phyloP scores from a whole-genome alignment of 1,140 invertebrate genomes.

The Mamestra configurata region DNA sequence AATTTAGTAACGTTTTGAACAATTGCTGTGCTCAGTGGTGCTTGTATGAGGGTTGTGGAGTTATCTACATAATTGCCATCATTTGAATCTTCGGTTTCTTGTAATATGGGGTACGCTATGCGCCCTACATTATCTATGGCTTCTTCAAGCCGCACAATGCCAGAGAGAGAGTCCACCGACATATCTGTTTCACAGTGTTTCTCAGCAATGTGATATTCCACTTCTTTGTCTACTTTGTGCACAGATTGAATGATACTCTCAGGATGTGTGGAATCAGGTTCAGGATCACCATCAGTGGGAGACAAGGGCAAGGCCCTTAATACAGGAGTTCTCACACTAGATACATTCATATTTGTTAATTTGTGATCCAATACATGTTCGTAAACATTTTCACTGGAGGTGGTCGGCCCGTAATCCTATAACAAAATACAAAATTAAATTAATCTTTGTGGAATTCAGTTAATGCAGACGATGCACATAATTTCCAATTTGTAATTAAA shows the following conservation, averaged over 20 bases:
- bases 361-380: slow-evolving; percentile 82
- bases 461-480: slow-evolving; percentile 65
- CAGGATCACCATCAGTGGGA: slow-evolving; percentile 77
- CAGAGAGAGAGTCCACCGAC: slow-evolving; percentile 78
- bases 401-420: slow-evolving; percentile 86
- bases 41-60: slow-evolving; percentile 80
- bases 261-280: slow-evolving; percentile 85
- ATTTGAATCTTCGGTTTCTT: slow-evolving; percentile 78
- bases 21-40: slow-evolving; percentile 81
- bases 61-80: slow-evolving; percentile 81
- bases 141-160: slow-evolving; percentile 81
- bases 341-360: slow-evolving; percentile 84
- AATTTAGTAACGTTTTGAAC: slow-evolving; percentile 85
- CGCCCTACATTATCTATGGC: slow-evolving; percentile 76
- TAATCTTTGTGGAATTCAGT: slow-evolving; percentile 33
- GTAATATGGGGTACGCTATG: slow-evolving; percentile 79
- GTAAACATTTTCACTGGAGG: slow-evolving; percentile 85
- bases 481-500: slow-evolving; percentile 51
- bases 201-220: slow-evolving; percentile 80
- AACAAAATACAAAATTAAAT: slow-evolving; percentile 67
- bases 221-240: slow-evolving; percentile 81
- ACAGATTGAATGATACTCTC: slow-evolving; percentile 83
- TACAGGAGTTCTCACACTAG: slow-evolving; percentile 80
- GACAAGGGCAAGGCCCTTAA: slow-evolving; percentile 78
- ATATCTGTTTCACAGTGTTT: slow-evolving; percentile 80